Conservation (phyloP, 1,140 invertebrate species). For the Periplaneta americana region DNA sequence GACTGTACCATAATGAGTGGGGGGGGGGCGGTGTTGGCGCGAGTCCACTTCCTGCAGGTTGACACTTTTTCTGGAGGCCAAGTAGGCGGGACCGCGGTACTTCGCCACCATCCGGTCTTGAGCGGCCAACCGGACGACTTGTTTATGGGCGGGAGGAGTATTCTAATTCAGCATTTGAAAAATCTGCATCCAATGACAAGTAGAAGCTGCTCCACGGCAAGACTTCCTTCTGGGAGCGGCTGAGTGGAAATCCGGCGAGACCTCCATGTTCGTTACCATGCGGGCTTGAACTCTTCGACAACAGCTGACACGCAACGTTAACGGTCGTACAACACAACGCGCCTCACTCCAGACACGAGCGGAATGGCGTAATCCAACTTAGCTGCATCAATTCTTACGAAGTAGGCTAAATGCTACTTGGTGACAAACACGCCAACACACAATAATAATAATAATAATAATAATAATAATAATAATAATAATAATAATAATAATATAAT, state of each 20-base stretch:
- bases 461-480: too few species aligned
- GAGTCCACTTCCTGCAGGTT: neutral
- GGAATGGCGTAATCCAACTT: too few species aligned
- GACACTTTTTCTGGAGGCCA: neutral
- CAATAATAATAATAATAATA: too few species aligned
- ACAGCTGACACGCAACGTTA: too few species aligned
- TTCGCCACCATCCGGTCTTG: neutral
- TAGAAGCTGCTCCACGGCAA: neutral
- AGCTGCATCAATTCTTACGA: too few species aligned
- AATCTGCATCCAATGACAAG: neutral
- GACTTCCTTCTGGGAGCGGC: neutral
- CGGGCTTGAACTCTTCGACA: too few species aligned
- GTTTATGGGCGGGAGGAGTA: neutral
- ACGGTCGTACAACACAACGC: too few species aligned
- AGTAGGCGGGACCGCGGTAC: neutral
- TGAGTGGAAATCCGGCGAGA: neutral
- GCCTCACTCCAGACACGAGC: too few species aligned
- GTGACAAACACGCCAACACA: too few species aligned
- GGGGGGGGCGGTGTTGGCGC: neutral
- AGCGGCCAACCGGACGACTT: neutral
- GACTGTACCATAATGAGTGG: too few species aligned
- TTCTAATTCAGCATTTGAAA: neutral
- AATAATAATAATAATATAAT: too few species aligned
- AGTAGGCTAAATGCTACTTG: too few species aligned
- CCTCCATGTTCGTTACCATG: neutral